Conservation (phyloP, 2,797 vertebrate genomes). For the Gobio occitaniae region DNA sequence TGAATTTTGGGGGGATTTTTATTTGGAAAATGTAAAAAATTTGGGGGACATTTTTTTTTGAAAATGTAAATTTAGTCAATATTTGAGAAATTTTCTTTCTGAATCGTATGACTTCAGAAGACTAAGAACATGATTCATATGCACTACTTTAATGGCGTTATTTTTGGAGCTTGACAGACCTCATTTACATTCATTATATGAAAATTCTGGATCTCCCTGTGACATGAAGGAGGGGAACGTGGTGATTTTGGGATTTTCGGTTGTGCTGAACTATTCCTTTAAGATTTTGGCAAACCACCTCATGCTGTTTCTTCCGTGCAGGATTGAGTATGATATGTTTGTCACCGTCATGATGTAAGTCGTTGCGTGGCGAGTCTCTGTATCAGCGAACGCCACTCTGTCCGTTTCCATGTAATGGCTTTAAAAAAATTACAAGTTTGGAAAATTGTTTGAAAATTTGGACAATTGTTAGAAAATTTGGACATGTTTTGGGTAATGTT, state of each 20-base stretch:
- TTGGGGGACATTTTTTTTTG: too few relatives aligned
- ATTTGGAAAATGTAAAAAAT: too few relatives aligned
- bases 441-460: too few relatives aligned
- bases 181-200: background rate
- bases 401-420: constrained; percentile 89
- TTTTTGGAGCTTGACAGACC: background rate
- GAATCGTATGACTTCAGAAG: background rate
- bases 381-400: constrained; percentile 89
- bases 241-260: background rate
- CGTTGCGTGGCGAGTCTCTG: constrained; percentile 75
- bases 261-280: background rate
- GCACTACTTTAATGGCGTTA: background rate
- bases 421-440: too few relatives aligned
- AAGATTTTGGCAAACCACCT: background rate
- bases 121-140: background rate
- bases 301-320: constrained; percentile 34
- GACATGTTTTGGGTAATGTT: too few relatives aligned
- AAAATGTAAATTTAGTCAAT: too few relatives aligned
- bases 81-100: too few relatives aligned
- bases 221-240: background rate
- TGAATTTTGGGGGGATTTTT: too few relatives aligned
- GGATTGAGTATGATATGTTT: background rate
- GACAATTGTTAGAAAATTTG: too few relatives aligned
- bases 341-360: constrained; percentile 51
- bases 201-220: background rate